Evolutionary conservation across 2,888 invertebrate species (phyloP).

Genomic region (Agrypnus murinus): DNA sequence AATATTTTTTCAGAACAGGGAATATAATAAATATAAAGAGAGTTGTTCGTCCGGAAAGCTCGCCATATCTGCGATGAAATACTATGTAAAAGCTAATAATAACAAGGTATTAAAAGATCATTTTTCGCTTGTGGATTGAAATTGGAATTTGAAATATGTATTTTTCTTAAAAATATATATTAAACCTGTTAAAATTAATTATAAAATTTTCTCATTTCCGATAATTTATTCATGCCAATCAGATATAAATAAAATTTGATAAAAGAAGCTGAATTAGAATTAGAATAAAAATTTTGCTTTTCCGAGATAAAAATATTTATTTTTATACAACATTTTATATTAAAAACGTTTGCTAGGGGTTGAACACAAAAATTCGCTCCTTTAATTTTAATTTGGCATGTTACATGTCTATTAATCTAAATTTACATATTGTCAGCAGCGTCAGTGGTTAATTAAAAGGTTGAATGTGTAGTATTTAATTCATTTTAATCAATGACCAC

Average conservation of each 20-base stretch:
- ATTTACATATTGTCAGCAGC: conserved; percentile 1
- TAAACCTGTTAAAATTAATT: no score
- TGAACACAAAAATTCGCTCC: not conserved
- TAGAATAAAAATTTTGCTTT: no score
- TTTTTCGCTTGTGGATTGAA: not conserved
- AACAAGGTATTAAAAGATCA: not conserved
- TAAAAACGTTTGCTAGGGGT: no score
- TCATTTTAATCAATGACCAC: no score
- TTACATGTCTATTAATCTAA: conserved; percentile 17
- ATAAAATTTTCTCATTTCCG: no score
- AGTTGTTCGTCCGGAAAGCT: not conserved
- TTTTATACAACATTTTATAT: no score
- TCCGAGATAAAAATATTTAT: no score
- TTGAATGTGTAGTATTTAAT: conserved; percentile 13
- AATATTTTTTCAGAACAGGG: not conserved
- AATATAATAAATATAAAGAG: conserved; percentile 6
- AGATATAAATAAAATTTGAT: no score
- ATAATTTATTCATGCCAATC: no score
- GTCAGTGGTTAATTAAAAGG: conserved; percentile 16
- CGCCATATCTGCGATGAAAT: conserved; percentile 10
- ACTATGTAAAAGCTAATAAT: not conserved
- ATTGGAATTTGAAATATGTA: not conserved
- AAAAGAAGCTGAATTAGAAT: no score
- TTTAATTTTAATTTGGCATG: conserved; percentile 18
- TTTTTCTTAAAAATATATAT: not conserved